Evolutionary conservation across 1,140 invertebrate species (phyloP), one percentile per base, ranked within the genome.

Genomic region (Oncopeltus fasciatus): DNA sequence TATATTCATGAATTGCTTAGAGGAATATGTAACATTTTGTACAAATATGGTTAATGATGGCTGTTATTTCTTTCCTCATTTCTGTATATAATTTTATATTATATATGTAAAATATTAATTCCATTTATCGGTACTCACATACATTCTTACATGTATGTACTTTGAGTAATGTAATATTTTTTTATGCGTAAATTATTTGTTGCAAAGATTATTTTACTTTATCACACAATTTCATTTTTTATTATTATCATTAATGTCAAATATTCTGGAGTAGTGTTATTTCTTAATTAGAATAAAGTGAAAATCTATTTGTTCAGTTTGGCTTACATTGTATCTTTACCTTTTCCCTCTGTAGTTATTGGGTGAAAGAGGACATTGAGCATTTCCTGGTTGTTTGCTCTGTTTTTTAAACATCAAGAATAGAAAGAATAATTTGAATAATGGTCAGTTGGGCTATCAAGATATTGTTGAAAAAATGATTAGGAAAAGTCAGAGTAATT

Each of bases 21-120:
- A 53, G 49, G 49, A 24, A 53, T 53, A 53, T 53, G 49, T 53
- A 53, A 53, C 49, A 53, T 53, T 53, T 53, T 53, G 49, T 53
- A 53, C 49, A 53, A 53, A 53, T 53, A 53, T 53, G 49, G 49
- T 53, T 53, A 53, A 53, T 24, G 49, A 53, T 53, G 49, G 49
- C 49, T 53, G 49, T 53, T 53, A 24, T 53, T 53, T 53, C 49
- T 53, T 24, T 53, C 26, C 49, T 53, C 14, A 53, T 53, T 53
- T 53, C 49, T 24, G 24, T 53, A 24, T 53, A 53, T 53, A 38
- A 38, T 38, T 38, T 38, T 38, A 5, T 38, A 38, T 38, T 5
- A n/a, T n/a, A n/a, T n/a, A n/a, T n/a, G n/a, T n/a, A n/a, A n/a
- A n/a, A n/a, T n/a, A n/a, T n/a, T n/a, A n/a, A n/a, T n/a, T n/a